Base-by-base conservation (phyloP, 2,113 vertebrate genomes). In the Menura novaehollandiae region DNA sequence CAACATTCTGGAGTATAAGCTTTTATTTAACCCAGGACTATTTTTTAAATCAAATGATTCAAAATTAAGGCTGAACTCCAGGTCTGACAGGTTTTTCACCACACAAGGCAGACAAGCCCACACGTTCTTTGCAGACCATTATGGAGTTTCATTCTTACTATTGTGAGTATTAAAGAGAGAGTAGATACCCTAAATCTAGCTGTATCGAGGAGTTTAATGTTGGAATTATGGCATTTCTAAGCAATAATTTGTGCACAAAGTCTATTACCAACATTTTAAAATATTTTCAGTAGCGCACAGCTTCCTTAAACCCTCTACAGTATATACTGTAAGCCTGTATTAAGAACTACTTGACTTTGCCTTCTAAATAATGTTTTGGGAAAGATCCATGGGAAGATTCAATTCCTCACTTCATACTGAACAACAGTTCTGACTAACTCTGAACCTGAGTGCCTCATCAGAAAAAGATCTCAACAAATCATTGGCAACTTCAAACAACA, bases 31-130 rank as follows among this genome's bases (percentile, higher is more conserved):
- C 56, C 43, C 39, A 72, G 55, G 81, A 66, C 17, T 59, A 7
- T 7, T 37, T 86, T 75, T 94, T 41, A 91, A 32, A 90, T 63
- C 44, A 68, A 96, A 74, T 87, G 1, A 87, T 37, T 92, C 51
- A 84, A 92, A 94, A 73, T 75, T 86, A 85, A 93, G 88, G 96
- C 71, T 91, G 79, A 92, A 89, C 93, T 91, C 88, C 71, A 60
- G 59, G 66, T 72, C 92, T 84, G 92, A 82, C 15, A 39, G 27
- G 41, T 44, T 66, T 87, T 69, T 41, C 15, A 56, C 22, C 33
- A 46, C 1, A 0, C 3, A n/a, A 35, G 82, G 91, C 85, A 89
- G 51, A 69, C 11, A 35, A 68, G 58, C 69, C 51, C 55, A 75
- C 27, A 6, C 6, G 4, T 49, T 68, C 43, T 37, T 58, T 49